These are phyloP conservation scores for Corbicula japonica DNA, from an alignment of 2,888 invertebrate genomes.

Conservation along the genomic window DNA sequence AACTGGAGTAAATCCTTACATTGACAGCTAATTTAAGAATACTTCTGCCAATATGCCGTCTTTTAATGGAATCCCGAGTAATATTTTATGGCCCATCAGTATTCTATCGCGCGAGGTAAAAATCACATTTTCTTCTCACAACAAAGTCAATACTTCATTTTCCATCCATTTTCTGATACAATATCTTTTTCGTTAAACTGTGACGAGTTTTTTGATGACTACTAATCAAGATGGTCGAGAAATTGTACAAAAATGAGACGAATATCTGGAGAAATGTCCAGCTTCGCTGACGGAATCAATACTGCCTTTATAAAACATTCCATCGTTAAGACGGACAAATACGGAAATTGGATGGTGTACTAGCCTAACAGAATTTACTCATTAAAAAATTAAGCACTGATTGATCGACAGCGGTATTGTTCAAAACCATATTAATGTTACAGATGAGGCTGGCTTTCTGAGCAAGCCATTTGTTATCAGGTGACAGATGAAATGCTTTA, in stretches of 20 bases:
- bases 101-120: constrained; percentile 16
- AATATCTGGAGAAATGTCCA: constrained; percentile 52
- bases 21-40: too few species aligned
- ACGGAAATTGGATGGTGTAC: constrained; percentile 48
- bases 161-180: constrained; percentile 12
- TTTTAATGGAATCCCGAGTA: constrained; percentile 22
- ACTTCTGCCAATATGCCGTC: too few species aligned
- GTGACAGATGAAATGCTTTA: constrained; percentile 12
- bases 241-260: constrained; percentile 56
- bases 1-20: too few species aligned
- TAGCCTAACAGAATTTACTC: constrained; percentile 20
- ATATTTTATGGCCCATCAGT: constrained; percentile 9
- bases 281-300: constrained; percentile 19
- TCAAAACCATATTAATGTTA: too few species aligned
- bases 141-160: constrained; percentile 54
- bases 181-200: constrained; percentile 23
- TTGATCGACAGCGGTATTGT: constrained; percentile 29
- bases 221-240: constrained; percentile 46
- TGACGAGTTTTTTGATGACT: constrained; percentile 5
- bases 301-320: constrained; percentile 21
- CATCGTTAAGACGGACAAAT: constrained; percentile 1
- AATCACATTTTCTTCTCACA: constrained; percentile 31
- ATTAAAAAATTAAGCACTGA: constrained; percentile 14
- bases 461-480: neutral
- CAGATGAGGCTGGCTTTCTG: too few species aligned